Percentiles rank a stretch among this genome's conserved stretches.
Evolutionary conservation across 30 jellyfish, hydroid and myxozoan species (phyloP).

Genomic region (Aurelia aurita complex sp. Pacific): DNA sequence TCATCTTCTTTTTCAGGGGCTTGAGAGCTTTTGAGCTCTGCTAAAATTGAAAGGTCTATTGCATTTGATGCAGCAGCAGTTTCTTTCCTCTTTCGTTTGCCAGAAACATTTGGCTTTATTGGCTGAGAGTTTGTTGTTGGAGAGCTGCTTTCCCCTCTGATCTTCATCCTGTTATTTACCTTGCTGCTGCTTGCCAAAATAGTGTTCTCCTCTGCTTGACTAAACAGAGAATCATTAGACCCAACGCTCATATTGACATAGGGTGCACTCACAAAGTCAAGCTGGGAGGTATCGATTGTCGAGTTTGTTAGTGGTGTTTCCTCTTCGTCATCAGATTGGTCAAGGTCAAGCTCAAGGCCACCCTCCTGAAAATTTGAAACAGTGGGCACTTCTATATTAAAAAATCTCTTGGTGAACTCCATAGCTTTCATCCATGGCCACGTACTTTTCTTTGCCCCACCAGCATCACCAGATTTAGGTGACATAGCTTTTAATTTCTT

Average conservation of each 20-base stretch:
- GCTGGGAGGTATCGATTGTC: conserved; percentile 13
- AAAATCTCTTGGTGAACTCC: conserved; percentile 23
- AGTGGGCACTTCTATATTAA: conserved; percentile 4
- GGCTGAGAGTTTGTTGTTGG: neutral
- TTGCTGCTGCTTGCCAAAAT: neutral
- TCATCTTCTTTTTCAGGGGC: conserved; percentile 19
- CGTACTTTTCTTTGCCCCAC: conserved; percentile 15
- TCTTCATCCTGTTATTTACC: neutral
- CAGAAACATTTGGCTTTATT: conserved; percentile 29
- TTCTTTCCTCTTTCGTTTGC: conserved; percentile 40
- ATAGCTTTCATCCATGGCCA: conserved; percentile 48
- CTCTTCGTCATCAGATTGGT: neutral
- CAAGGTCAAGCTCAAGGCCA: neutral
- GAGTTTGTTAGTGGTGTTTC: conserved; percentile 4
- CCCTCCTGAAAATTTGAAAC: conserved; percentile 8
- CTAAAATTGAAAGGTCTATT: conserved; percentile 33
- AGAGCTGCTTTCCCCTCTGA: conserved; percentile 2
- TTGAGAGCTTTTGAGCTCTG: conserved; percentile 25
- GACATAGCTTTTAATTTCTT: too few relatives aligned
- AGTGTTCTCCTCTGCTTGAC: conserved; percentile 5
- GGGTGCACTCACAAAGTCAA: conserved; percentile 12
- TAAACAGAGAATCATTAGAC: neutral
- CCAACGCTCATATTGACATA: conserved; percentile 13
- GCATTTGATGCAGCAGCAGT: conserved; percentile 7
- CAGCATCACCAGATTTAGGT: conserved; percentile 48